These are phyloP conservation scores for Nasonia giraulti DNA, from an alignment of 1,140 invertebrate genomes.

Conservation along the genomic window DNA sequence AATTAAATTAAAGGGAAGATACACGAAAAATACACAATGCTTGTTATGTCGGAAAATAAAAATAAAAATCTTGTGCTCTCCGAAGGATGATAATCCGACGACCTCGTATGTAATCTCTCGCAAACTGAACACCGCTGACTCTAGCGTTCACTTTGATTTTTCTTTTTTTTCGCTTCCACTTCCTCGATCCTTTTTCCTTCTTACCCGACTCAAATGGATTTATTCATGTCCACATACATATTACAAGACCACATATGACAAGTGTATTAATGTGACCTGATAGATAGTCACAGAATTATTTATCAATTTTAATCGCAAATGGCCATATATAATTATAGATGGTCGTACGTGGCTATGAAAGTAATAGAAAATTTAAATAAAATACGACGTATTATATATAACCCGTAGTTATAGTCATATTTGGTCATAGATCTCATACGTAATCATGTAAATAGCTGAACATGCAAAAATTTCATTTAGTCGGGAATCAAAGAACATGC, in stretches of 20 bases:
- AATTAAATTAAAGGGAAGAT: slow-evolving; percentile 24
- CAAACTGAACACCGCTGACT: neutral
- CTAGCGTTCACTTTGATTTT: neutral
- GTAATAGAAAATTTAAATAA: neutral
- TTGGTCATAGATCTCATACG: neutral
- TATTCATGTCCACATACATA: slow-evolving; percentile 7
- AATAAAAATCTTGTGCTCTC: slow-evolving; percentile 11
- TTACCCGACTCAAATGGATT: neutral
- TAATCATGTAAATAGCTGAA: slow-evolving; percentile 25
- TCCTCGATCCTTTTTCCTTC: neutral
- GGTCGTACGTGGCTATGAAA: neutral
- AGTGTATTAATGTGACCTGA: neutral
- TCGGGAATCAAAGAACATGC: neutral
- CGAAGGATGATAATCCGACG: neutral
- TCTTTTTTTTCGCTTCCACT: neutral
- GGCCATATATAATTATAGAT: neutral
- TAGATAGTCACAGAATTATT: neutral
- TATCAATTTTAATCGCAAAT: slow-evolving; percentile 1
- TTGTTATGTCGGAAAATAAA: slow-evolving; percentile 17
- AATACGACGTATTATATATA: neutral
- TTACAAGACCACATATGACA: neutral
- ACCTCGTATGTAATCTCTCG: neutral
- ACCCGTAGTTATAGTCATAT: neutral
- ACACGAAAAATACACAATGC: neutral
- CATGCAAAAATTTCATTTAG: slow-evolving; percentile 4